Evolutionary conservation across 2,888 invertebrate genomes (phyloP).

Genomic region (Lamproptera curius): DNA sequence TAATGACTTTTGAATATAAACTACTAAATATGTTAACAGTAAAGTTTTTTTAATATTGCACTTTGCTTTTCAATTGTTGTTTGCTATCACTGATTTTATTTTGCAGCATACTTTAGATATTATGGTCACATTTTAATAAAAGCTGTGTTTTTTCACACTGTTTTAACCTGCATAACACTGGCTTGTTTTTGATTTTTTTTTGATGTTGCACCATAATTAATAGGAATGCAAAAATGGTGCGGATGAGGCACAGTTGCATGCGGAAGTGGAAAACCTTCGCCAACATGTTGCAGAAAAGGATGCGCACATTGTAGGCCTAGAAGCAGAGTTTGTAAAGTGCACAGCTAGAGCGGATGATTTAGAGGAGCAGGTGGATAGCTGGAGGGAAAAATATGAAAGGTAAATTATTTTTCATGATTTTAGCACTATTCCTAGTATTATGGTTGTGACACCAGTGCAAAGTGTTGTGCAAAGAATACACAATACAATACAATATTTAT

Average conservation of each 20-base stretch:
- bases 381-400: constrained; percentile 96
- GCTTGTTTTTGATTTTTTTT: constrained; percentile 47
- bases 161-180: constrained; percentile 27
- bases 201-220: constrained; percentile 48
- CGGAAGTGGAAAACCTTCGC: constrained; percentile 92
- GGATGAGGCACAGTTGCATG: constrained; percentile 83
- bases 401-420: no score
- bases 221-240: constrained; percentile 66
- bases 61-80: constrained; percentile 39
- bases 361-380: constrained; percentile 89
- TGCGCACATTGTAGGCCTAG: constrained; percentile 90
- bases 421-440: no score
- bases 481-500: no score
- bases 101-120: background rate
- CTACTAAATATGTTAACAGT: constrained; percentile 12
- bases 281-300: constrained; percentile 90
- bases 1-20: background rate
- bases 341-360: constrained; percentile 87
- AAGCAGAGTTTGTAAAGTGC: constrained; percentile 90
- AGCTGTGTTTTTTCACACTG: constrained; percentile 3
- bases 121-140: background rate
- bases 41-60: constrained; percentile 23
- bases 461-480: no score
- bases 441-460: no score
- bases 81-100: constrained; percentile 29